These are phyloP conservation scores for Xyrauchen texanus DNA, from an alignment of 2,113 vertebrate species.

Conservation along the genomic window DNA sequence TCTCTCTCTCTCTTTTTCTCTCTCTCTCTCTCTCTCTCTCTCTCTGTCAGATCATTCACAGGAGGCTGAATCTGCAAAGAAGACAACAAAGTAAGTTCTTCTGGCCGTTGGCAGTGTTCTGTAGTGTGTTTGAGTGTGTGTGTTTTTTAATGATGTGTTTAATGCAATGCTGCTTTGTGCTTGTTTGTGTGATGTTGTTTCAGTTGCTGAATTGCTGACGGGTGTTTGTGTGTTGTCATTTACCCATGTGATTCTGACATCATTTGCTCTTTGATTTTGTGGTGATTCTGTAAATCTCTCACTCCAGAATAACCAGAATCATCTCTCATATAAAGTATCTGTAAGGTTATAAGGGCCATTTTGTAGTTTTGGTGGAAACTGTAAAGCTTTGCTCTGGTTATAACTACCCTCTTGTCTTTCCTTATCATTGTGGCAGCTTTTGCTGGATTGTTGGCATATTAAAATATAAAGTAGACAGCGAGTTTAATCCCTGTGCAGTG, in stretches of 20 bases:
- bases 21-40: background rate
- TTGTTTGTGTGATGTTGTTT: background rate
- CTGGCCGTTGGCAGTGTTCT: background rate
- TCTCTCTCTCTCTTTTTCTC: background rate
- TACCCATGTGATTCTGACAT: background rate
- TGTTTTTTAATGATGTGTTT: background rate
- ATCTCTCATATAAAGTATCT: too few relatives aligned
- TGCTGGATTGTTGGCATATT: too few relatives aligned
- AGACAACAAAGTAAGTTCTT: slow-evolving; percentile 17
- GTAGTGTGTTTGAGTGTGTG: background rate
- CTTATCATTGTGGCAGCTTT: too few relatives aligned
- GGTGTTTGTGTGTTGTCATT: background rate
- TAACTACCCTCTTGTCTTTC: too few relatives aligned
- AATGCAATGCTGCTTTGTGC: background rate
- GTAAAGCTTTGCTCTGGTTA: too few relatives aligned
- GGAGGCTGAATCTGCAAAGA: slow-evolving; percentile 65
- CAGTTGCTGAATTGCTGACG: background rate
- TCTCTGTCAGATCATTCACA: slow-evolving; percentile 55
- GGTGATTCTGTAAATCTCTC: background rate
- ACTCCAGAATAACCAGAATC: too few relatives aligned
- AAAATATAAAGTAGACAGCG: too few relatives aligned
- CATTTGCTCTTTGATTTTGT: background rate
- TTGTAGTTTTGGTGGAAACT: too few relatives aligned
- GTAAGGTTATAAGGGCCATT: too few relatives aligned
- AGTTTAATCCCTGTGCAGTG: background rate